Conservation (phyloP, 2,888 invertebrate genomes). For the Rhagophthalmus giganteus region DNA sequence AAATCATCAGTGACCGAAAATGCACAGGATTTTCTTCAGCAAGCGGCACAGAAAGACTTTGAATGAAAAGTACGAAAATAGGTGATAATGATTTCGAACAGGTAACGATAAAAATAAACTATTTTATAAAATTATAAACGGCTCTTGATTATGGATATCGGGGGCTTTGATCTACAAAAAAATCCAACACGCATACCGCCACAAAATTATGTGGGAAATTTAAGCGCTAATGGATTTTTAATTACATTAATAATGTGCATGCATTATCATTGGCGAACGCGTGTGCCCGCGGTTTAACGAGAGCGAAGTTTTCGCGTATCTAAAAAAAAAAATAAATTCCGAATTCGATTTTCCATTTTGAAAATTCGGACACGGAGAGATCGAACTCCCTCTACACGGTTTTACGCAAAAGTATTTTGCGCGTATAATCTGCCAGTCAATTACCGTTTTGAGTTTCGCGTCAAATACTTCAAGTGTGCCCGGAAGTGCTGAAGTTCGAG, state of each 20-base stretch:
- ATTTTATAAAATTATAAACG: constrained; percentile 11
- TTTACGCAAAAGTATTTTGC: too few species aligned
- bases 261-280: too few species aligned
- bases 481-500: too few species aligned
- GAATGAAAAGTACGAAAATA: constrained; percentile 48
- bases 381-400: too few species aligned
- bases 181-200: constrained; percentile 13
- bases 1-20: constrained; percentile 43
- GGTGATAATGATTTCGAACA: constrained; percentile 52
- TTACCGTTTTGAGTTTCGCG: too few species aligned
- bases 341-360: too few species aligned
- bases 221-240: constrained; percentile 9
- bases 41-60: constrained; percentile 46
- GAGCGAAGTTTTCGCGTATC: too few species aligned
- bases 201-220: constrained; percentile 15
- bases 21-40: constrained; percentile 46
- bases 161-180: constrained; percentile 9
- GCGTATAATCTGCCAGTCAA: too few species aligned
- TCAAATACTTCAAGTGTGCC: too few species aligned
- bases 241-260: constrained; percentile 7
- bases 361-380: too few species aligned
- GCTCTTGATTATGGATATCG: constrained; percentile 12
- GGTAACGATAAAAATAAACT: constrained; percentile 36
- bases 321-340: too few species aligned
- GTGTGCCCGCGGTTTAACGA: too few species aligned